Evolutionary conservation across 1,140 invertebrate genomes (phyloP).

Genomic region (Habropoda laboriosa): DNA sequence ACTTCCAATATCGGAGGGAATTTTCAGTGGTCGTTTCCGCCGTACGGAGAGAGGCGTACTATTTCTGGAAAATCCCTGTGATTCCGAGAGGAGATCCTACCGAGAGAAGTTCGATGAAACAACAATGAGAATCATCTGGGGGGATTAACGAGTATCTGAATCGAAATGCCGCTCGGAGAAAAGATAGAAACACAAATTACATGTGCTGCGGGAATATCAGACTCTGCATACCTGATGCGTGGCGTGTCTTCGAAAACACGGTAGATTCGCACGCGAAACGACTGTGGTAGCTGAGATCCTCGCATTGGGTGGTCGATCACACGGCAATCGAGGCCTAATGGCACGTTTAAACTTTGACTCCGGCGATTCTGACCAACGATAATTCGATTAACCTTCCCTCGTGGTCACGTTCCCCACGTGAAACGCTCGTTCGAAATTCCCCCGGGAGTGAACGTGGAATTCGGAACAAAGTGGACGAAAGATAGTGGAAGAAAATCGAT

Average conservation of each 20-base stretch:
- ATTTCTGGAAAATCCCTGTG: conserved; percentile 60
- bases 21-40: conserved; percentile 48
- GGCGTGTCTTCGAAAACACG: not conserved
- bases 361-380: no score
- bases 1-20: conserved; percentile 19
- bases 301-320: conserved; percentile 35
- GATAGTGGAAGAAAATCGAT: conserved; percentile 15
- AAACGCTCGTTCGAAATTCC: not conserved
- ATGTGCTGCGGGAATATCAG: not conserved
- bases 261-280: not conserved
- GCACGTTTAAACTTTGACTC: not conserved
- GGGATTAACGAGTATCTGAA: conserved; percentile 57
- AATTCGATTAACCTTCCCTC: not conserved
- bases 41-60: conserved; percentile 42
- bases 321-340: not conserved
- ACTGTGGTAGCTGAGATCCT: not conserved
- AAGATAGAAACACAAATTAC: conserved; percentile 53
- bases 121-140: conserved; percentile 63
- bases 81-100: conserved; percentile 53
- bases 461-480: not conserved
- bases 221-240: not conserved
- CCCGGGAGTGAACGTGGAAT: not conserved
- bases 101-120: conserved; percentile 65
- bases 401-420: not conserved
- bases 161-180: conserved; percentile 52